A percentile compares a stretch with the other conserved stretches of the same genome.
These are phyloP conservation scores for Leptoclinus maculatus DNA, from an alignment of 2,797 vertebrate species.

Conservation along the genomic window DNA sequence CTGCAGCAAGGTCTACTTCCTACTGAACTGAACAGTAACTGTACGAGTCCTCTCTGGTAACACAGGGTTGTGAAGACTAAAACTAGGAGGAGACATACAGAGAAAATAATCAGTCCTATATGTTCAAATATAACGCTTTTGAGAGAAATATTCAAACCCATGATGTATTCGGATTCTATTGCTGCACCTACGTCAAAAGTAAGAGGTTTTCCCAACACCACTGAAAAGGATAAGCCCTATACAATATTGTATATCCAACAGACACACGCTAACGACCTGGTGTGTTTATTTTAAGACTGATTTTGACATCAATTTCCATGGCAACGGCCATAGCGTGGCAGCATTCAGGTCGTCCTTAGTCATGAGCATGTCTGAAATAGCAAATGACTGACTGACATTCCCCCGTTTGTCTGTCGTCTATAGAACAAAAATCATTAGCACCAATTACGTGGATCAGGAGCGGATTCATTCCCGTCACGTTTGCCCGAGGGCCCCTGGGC, in stretches of 20 bases:
- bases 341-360: background rate
- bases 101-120: background rate
- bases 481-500: constrained; percentile 10
- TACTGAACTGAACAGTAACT: background rate
- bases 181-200: background rate
- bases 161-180: background rate
- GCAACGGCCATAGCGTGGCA: too few relatives aligned
- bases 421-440: constrained; percentile 38
- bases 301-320: background rate
- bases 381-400: constrained; percentile 11
- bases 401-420: constrained; percentile 9
- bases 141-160: background rate
- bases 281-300: background rate
- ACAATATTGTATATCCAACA: background rate
- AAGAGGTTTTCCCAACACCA: background rate
- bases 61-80: background rate
- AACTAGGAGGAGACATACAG: background rate
- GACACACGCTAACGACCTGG: background rate
- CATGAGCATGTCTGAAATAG: background rate
- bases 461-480: constrained; percentile 56
- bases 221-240: background rate
- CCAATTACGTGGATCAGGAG: constrained; percentile 33
- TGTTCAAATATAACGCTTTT: background rate
- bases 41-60: background rate
- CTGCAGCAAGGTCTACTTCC: background rate